Evolutionary conservation across 1,140 invertebrate genomes (phyloP).

Genomic region (Caenorhabditis remanei): DNA sequence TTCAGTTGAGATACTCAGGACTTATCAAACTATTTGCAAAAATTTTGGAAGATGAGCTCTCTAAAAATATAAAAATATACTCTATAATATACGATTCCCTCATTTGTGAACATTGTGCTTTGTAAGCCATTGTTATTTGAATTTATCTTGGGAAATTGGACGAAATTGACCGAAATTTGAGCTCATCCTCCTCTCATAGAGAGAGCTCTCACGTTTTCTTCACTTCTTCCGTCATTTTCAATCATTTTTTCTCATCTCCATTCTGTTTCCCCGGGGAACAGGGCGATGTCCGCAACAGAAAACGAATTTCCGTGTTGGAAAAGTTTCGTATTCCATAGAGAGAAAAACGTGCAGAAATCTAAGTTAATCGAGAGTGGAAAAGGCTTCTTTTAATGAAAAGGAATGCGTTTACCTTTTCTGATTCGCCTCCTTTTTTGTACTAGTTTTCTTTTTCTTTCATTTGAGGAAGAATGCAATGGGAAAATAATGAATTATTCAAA

Average conservation of each 20-base stretch:
- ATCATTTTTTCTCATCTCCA: neutral
- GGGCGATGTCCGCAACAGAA: neutral
- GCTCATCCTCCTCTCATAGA: constrained; percentile 20
- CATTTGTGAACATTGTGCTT: neutral
- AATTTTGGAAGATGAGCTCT: neutral
- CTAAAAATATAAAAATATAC: neutral
- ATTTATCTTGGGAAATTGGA: neutral
- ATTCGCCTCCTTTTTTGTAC: neutral
- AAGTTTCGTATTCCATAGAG: neutral
- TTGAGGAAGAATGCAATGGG: neutral
- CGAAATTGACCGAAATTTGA: constrained; percentile 32
- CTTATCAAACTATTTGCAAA: too few species aligned
- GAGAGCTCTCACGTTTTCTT: constrained; percentile 3
- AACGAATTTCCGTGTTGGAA: neutral
- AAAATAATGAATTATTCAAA: neutral
- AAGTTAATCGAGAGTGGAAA: neutral
- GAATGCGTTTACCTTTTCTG: neutral
- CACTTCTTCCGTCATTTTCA: neutral
- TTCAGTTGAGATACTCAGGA: too few species aligned
- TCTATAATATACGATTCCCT: neutral
- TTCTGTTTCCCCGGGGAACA: neutral
- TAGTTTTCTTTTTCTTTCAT: neutral
- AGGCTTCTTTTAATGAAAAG: neutral
- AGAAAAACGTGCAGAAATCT: constrained; percentile 39
- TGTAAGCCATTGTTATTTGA: neutral